These are phyloP conservation scores for Phortica magna DNA, from an alignment of 2,888 invertebrate genomes.

Conservation along the genomic window DNA sequence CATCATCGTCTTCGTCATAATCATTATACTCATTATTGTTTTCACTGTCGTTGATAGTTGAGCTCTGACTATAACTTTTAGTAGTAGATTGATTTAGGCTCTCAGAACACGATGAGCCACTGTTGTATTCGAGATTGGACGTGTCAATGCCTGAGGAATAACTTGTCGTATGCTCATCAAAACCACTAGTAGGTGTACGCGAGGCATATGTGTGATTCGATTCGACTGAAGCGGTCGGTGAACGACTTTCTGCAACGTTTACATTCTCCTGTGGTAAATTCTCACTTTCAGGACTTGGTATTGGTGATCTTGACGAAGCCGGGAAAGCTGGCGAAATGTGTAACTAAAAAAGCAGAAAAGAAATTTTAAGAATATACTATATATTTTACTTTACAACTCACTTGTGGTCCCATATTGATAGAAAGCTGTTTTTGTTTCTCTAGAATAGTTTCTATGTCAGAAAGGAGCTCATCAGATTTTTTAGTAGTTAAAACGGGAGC, in stretches of 20 bases:
- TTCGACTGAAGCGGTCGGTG: background rate
- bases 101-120: background rate
- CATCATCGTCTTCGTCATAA: constrained; percentile 24
- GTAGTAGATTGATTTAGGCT: constrained; percentile 19
- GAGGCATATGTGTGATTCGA: background rate
- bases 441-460: background rate
- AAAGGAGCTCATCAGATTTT: background rate
- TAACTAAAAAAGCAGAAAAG: constrained; percentile 42
- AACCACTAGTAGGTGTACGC: constrained; percentile 62
- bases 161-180: constrained; percentile 71
- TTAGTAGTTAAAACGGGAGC: constrained; percentile 37
- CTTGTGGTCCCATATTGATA: constrained; percentile 53
- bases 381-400: constrained; percentile 21
- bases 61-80: background rate
- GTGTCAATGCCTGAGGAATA: constrained; percentile 74
- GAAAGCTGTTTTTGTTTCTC: constrained; percentile 48
- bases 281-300: background rate
- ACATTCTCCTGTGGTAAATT: background rate
- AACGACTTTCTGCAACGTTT: background rate
- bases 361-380: background rate
- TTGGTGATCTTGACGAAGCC: constrained; percentile 37
- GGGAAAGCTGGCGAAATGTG: constrained; percentile 52
- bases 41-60: background rate
- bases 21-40: constrained; percentile 38
- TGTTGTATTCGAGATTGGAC: constrained; percentile 48